Evolutionary conservation across 2,888 invertebrate species (phyloP).

Genomic region (Caenorhabditis becei): DNA sequence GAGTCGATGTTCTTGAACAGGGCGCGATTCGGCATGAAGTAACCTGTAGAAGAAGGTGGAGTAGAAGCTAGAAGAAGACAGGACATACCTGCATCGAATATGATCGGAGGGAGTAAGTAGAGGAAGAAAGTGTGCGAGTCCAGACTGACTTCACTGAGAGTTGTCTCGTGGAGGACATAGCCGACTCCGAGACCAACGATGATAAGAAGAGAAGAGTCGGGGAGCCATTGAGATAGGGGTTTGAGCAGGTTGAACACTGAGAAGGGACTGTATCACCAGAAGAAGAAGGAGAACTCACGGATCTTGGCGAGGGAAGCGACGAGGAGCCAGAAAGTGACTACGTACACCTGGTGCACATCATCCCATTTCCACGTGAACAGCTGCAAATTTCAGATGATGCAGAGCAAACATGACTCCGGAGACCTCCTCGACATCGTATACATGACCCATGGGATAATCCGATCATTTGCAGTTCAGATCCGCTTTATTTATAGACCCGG

Average conservation of each 20-base stretch:
- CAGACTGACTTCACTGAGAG: conserved; percentile 52
- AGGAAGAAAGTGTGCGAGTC: conserved; percentile 94
- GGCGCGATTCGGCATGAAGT: conserved; percentile 97
- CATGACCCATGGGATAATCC: conserved; percentile 20
- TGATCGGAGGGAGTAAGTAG: conserved; percentile 97
- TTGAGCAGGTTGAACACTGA: conserved; percentile 69
- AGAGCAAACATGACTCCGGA: background rate
- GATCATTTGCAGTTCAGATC: background rate
- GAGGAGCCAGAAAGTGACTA: conserved; percentile 66
- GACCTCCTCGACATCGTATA: conserved; percentile 55
- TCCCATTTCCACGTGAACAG: conserved; percentile 68
- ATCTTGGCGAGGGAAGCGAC: conserved; percentile 70
- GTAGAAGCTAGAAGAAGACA: no score
- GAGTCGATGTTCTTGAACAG: conserved; percentile 98
- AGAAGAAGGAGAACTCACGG: conserved; percentile 59
- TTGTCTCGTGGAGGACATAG: conserved; percentile 38
- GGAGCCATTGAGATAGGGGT: conserved; percentile 85
- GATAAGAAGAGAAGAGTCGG: conserved; percentile 96
- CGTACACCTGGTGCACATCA: conserved; percentile 67
- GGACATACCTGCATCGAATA: conserved; percentile 92
- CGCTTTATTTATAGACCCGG: conserved; percentile 1
- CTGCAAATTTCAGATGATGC: conserved; percentile 18
- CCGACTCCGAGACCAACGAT: conserved; percentile 89
- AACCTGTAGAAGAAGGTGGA: conserved; percentile 87
- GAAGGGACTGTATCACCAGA: background rate